phyloP scores from a whole-genome alignment of 2,113 vertebrate species.

The Oenanthe oenanthe region DNA sequence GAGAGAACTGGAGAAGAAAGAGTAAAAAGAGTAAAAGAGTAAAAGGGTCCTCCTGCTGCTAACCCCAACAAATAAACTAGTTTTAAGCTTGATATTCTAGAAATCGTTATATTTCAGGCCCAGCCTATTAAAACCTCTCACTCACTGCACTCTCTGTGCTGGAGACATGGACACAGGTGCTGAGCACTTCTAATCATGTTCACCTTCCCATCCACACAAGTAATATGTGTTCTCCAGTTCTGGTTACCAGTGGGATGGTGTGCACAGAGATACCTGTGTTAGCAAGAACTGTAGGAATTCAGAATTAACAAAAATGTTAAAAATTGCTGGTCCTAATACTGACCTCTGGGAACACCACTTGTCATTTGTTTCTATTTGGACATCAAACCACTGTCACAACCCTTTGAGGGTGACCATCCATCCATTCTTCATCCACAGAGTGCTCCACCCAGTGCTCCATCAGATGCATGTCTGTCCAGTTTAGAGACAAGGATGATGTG shows the following conservation, averaged over 20 bases:
- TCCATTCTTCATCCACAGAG: neutral
- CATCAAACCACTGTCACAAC: neutral
- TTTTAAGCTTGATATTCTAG: neutral
- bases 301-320: neutral
- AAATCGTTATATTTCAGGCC: neutral
- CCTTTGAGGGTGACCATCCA: neutral
- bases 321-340: neutral
- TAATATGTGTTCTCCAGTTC: neutral
- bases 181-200: fast-evolving
- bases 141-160: neutral
- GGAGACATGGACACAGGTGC: neutral
- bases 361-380: neutral
- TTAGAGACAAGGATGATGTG: neutral
- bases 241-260: neutral
- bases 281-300: neutral
- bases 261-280: no score
- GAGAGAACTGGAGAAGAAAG: neutral
- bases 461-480: neutral
- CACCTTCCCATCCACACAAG: neutral
- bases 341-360: neutral
- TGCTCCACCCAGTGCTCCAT: neutral
- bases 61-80: neutral
- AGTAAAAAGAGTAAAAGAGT: neutral
- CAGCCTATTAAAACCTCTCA: neutral
- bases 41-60: neutral